Conservation (phyloP, 2,113 vertebrate genomes). For the Gobio gobio region DNA sequence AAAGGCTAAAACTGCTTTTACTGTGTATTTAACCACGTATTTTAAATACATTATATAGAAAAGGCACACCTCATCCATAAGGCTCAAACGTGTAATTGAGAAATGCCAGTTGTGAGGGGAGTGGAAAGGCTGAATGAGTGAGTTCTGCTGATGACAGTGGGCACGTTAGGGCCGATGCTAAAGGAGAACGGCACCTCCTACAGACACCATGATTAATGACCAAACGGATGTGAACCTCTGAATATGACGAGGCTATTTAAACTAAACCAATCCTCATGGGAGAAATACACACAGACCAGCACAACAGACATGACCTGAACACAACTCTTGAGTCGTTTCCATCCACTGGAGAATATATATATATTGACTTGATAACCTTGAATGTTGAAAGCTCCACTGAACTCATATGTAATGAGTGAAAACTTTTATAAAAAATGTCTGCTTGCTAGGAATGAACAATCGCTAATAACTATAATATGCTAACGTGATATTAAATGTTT, state of each 20-base stretch:
- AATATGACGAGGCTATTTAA: not conserved
- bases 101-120: conserved; percentile 1
- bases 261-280: conserved; percentile 28
- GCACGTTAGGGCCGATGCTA: not conserved
- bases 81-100: not conserved
- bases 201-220: conserved; percentile 46
- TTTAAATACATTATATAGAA: not conserved
- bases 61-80: not conserved
- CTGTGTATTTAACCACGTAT: not conserved
- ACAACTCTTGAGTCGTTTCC: not conserved
- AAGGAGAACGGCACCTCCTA: conserved; percentile 31
- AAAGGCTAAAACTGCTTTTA: not conserved
- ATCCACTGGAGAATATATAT: not conserved
- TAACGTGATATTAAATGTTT: too few species aligned
- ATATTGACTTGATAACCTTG: not conserved
- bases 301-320: not conserved
- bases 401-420: not conserved
- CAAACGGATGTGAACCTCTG: not conserved
- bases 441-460: not conserved
- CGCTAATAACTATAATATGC: too few species aligned
- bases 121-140: not conserved
- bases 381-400: not conserved
- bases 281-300: not conserved
- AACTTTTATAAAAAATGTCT: not conserved
- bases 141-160: conserved; percentile 18